Percentiles rank a stretch among this genome's conserved stretches.
Evolutionary conservation across 1,140 invertebrate species (phyloP).

Genomic region (Bombus fervidus): DNA sequence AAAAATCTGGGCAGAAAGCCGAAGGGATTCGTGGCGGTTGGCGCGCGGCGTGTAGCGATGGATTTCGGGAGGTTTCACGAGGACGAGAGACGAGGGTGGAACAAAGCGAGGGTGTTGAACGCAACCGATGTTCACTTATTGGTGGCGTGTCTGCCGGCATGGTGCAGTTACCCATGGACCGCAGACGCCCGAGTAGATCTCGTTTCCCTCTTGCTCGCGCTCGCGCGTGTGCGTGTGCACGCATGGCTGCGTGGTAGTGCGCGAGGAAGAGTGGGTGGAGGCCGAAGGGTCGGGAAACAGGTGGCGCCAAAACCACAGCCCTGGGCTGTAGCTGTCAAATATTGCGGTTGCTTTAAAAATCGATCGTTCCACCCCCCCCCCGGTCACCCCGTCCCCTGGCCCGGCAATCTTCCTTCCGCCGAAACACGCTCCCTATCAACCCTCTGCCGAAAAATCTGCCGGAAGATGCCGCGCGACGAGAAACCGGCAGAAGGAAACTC

Average conservation of each 20-base stretch:
- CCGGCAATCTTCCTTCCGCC: conserved; percentile 38
- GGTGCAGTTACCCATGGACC: conserved; percentile 76
- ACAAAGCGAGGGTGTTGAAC: conserved; percentile 78
- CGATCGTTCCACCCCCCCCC: conserved; percentile 67
- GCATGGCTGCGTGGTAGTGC: conserved; percentile 21
- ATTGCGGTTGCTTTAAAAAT: conserved; percentile 82
- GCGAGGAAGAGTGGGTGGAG: conserved; percentile 44
- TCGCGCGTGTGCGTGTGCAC: conserved; percentile 1
- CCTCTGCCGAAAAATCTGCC: conserved; percentile 22
- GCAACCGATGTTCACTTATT: conserved; percentile 82
- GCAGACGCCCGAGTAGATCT: conserved; percentile 60
- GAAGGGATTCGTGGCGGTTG: conserved; percentile 45
- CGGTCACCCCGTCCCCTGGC: conserved; percentile 10
- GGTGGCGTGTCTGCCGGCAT: conserved; percentile 82
- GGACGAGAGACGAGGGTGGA: conserved; percentile 63
- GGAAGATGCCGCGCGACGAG: background rate
- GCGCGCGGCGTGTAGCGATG: conserved; percentile 48
- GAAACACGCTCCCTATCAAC: conserved; percentile 24
- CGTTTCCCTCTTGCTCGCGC: conserved; percentile 54
- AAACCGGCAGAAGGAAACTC: background rate
- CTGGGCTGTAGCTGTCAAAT: conserved; percentile 80
- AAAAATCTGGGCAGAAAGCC: conserved; percentile 37
- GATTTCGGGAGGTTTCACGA: conserved; percentile 62
- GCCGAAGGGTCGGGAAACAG: conserved; percentile 78
- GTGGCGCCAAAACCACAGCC: conserved; percentile 79